A percentile compares a stretch with the other conserved stretches of the same genome.
Conservation (phyloP, 2,113 vertebrate genomes). For the Neolamprologus longior region DNA sequence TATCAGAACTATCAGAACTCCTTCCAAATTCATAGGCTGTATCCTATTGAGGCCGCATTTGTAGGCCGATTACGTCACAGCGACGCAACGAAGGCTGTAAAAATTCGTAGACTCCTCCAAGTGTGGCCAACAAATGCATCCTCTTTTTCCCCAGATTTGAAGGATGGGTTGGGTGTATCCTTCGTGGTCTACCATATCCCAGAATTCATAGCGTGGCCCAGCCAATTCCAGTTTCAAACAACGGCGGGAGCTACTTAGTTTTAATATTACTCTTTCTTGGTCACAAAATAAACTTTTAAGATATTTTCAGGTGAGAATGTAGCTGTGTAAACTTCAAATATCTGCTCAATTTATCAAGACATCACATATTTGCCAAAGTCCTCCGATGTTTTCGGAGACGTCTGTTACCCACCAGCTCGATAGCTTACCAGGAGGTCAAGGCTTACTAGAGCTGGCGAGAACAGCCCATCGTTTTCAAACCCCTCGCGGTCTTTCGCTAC, state of each 20-base stretch:
- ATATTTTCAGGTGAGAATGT: neutral
- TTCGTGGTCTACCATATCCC: neutral
- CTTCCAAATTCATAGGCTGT: neutral
- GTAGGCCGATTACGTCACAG: neutral
- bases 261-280: neutral
- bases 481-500: rapidly evolving
- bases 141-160: neutral
- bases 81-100: neutral
- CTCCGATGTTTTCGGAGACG: neutral
- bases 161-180: neutral
- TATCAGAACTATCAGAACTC: conserved; percentile 8
- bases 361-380: neutral
- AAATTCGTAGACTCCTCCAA: neutral
- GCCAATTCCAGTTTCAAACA: neutral
- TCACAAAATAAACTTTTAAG: neutral
- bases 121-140: neutral
- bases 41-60: neutral
- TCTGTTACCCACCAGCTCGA: neutral
- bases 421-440: neutral
- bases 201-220: neutral
- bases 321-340: neutral
- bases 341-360: neutral
- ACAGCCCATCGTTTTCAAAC: neutral
- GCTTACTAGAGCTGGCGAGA: neutral
- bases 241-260: neutral